Percentiles rank a stretch among this genome's conserved stretches.
Conservation (phyloP, 2,888 invertebrate genomes). For the Lasioglossum pauxillum region DNA sequence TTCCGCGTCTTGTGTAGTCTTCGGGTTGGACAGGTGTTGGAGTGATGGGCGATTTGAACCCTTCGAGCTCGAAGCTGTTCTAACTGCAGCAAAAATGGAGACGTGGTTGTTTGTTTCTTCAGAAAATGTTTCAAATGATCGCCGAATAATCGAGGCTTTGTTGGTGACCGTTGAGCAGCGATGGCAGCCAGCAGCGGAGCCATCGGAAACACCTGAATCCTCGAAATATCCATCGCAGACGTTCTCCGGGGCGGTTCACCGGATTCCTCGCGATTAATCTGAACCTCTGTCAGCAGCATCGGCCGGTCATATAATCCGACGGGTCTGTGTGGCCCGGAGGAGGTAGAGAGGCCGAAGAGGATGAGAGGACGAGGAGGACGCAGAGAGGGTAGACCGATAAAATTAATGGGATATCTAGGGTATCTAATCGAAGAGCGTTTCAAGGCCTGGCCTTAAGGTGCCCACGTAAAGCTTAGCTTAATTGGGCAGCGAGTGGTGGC, state of each 20-base stretch:
- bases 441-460: constrained; percentile 78
- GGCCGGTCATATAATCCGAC: constrained; percentile 61
- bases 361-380: constrained; percentile 13
- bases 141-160: neutral
- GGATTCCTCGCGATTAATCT: constrained; percentile 63
- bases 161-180: neutral
- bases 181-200: no score
- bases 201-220: constrained; percentile 16
- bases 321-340: constrained; percentile 32
- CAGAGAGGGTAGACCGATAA: constrained; percentile 53
- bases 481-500: constrained; percentile 81
- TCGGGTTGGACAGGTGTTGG: neutral
- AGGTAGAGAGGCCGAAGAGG: neutral
- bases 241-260: constrained; percentile 36
- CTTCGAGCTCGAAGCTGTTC: neutral
- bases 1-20: neutral
- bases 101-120: no score
- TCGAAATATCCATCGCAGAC: constrained; percentile 25
- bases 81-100: neutral
- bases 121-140: neutral
- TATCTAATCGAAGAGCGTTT: constrained; percentile 80
- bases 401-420: constrained; percentile 79
- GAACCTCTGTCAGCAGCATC: constrained; percentile 61
- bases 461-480: constrained; percentile 80
- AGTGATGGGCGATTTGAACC: neutral